These are phyloP conservation scores for Chrysomela aeneicollis DNA, from an alignment of 2,888 invertebrate genomes.

Conservation along the genomic window DNA sequence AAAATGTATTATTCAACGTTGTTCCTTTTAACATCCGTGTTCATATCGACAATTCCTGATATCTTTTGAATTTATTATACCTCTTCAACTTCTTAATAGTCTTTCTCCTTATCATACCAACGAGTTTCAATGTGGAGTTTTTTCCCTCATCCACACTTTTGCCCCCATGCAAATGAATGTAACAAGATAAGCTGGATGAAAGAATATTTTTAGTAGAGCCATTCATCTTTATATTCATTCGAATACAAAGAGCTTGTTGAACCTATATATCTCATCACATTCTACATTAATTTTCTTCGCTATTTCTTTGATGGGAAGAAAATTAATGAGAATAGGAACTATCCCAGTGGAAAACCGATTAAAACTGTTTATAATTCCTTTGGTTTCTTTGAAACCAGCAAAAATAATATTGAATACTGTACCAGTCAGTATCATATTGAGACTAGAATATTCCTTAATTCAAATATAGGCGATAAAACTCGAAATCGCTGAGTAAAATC, in stretches of 20 bases:
- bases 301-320: constrained; percentile 3
- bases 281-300: constrained; percentile 11
- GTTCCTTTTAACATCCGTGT: background rate
- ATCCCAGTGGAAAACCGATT: constrained; percentile 1
- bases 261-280: constrained; percentile 17
- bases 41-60: background rate
- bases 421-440: too few species aligned
- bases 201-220: constrained; percentile 24
- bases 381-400: too few species aligned
- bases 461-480: too few species aligned
- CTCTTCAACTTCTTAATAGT: background rate
- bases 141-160: background rate
- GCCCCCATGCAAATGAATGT: constrained; percentile 14
- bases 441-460: too few species aligned
- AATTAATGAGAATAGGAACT: background rate
- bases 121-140: background rate
- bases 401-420: too few species aligned
- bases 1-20: too few species aligned
- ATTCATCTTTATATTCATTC: constrained; percentile 34
- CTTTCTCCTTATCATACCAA: background rate
- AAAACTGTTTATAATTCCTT: too few species aligned
- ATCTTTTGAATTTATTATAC: background rate
- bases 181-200: constrained; percentile 19
- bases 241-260: constrained; percentile 13
- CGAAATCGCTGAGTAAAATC: too few species aligned